Conservation (phyloP, 2,888 invertebrate species). For the Odontomyia ornata region DNA sequence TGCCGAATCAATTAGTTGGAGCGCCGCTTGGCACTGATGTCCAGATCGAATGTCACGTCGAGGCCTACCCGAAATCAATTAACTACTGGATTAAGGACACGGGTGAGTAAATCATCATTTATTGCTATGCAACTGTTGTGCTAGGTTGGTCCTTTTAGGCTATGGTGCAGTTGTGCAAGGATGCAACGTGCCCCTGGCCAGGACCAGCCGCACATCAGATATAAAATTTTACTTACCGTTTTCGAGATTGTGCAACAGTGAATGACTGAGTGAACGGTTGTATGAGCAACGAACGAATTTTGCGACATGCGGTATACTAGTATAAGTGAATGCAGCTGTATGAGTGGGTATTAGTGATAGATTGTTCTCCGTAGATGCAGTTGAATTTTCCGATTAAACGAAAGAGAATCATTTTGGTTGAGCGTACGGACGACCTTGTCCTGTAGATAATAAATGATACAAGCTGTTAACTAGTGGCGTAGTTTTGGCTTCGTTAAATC, state of each 20-base stretch:
- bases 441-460: conserved; percentile 19
- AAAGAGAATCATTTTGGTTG: background rate
- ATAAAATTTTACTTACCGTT: conserved; percentile 40
- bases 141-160: conserved; percentile 16
- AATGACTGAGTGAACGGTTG: background rate
- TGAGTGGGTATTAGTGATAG: conserved; percentile 10
- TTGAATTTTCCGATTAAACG: conserved; percentile 12
- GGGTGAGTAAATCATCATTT: conserved; percentile 68
- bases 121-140: conserved; percentile 30
- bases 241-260: conserved; percentile 18
- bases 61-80: conserved; percentile 89
- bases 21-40: conserved; percentile 88
- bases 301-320: background rate
- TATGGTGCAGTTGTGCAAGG: background rate
- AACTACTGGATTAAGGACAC: conserved; percentile 90
- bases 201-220: conserved; percentile 25
- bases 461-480: conserved; percentile 16
- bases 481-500: conserved; percentile 11
- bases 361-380: background rate
- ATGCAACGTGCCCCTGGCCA: background rate
- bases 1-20: conserved; percentile 91
- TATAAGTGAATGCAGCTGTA: background rate
- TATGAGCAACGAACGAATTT: background rate
- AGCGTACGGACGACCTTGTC: background rate
- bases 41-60: conserved; percentile 87